phyloP scores from a whole-genome alignment of 37 sponge, comb jelly and placozoan genomes.

The Chondrosia reniformis region DNA sequence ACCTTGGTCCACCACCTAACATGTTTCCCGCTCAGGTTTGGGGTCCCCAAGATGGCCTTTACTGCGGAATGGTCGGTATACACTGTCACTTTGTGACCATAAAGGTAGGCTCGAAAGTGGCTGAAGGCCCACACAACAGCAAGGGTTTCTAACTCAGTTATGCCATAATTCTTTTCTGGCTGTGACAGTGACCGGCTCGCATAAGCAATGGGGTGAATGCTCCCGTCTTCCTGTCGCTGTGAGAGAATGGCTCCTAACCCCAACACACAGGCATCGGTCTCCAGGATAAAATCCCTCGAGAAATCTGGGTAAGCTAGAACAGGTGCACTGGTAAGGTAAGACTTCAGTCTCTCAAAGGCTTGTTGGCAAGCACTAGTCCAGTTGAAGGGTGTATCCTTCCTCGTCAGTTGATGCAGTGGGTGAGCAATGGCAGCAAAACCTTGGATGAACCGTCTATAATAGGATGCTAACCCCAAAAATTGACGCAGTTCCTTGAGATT shows the following conservation, averaged over 20 bases:
- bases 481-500: background rate
- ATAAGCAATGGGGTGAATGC: background rate
- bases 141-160: constrained; percentile 49
- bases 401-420: constrained; percentile 18
- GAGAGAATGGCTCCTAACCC: constrained; percentile 1
- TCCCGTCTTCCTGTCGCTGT: background rate
- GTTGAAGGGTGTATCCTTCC: background rate
- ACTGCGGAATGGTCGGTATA: constrained; percentile 52
- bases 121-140: constrained; percentile 56
- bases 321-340: constrained; percentile 11
- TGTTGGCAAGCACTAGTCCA: constrained; percentile 17
- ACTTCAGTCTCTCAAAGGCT: constrained; percentile 22
- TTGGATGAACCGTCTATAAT: constrained; percentile 20
- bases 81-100: constrained; percentile 32
- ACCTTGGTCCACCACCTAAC: constrained; percentile 52
- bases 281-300: constrained; percentile 20
- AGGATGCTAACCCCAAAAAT: constrained; percentile 35
- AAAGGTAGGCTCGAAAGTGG: constrained; percentile 35
- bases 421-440: constrained; percentile 16
- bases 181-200: constrained; percentile 2
- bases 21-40: constrained; percentile 34
- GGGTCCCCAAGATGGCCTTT: constrained; percentile 32
- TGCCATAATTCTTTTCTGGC: constrained; percentile 34
- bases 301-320: constrained; percentile 28
- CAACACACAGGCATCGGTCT: constrained; percentile 26